Conservation (phyloP, 2,113 vertebrate genomes). For the Bufo gargarizans region DNA sequence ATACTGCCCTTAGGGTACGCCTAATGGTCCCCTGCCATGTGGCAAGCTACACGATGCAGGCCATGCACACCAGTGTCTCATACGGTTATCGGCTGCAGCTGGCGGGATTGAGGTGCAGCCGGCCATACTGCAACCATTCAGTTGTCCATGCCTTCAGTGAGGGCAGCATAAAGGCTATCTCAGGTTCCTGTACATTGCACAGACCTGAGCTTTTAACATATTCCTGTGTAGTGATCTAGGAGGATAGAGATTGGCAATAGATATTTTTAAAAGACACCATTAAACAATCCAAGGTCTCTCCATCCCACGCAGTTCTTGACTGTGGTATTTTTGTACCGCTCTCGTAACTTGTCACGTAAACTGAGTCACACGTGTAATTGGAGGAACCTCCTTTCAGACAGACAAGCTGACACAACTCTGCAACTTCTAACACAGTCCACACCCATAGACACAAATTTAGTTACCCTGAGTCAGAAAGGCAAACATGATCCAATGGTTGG, state of each 20-base stretch:
- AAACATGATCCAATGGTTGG: not conserved
- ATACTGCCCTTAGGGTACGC: too few species aligned
- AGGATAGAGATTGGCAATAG: not conserved
- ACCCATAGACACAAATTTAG: conserved; percentile 17
- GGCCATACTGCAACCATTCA: too few species aligned
- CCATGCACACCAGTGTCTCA: too few species aligned
- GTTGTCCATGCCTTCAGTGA: too few species aligned
- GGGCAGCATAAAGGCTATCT: too few species aligned
- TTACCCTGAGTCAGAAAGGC: not conserved
- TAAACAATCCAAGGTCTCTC: not conserved
- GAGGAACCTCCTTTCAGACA: conserved; percentile 22
- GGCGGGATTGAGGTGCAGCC: too few species aligned
- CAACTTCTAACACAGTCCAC: conserved; percentile 15
- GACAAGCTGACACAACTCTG: conserved; percentile 46
- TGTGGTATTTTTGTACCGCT: conserved; percentile 21
- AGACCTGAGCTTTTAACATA: too few species aligned
- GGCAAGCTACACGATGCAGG: too few species aligned
- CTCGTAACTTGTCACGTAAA: not conserved
- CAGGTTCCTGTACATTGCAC: too few species aligned
- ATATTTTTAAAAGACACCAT: not conserved
- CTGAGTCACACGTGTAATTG: conserved; percentile 29
- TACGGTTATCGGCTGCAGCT: too few species aligned
- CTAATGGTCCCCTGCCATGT: too few species aligned
- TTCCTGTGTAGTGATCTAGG: too few species aligned
- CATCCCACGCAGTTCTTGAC: conserved; percentile 24